Base-by-base conservation (phyloP, 2,113 vertebrate species). In the Gnathonemus longibarbis region DNA sequence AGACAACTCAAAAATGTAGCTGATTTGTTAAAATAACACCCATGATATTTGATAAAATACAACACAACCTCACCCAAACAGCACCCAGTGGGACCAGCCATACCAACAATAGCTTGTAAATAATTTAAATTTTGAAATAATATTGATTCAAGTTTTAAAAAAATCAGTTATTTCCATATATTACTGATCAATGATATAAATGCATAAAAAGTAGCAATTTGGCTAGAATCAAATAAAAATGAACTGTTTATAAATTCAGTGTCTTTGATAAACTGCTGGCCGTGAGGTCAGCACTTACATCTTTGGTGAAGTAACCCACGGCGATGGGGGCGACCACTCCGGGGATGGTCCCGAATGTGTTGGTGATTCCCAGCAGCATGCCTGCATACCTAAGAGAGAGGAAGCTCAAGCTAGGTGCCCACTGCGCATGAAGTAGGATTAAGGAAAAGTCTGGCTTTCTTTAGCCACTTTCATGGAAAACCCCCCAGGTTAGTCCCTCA, bases 341-440 rank as follows among this genome's bases (percentile, higher is more conserved):
- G 3, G 96, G 93, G 2, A 95, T 93, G 10, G 91, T 96, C 83
- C 93, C 96, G 35, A 95, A 96, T 0, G 96, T 96, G 93, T 96
- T 97, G 45, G 96, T 96, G 94, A 97, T 94, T 90, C 96, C 96
- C 88, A 95, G 91, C 70, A 97, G 94, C 80, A 97, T 90, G 35
- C 95, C 96, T 1, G 95, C 94, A 0, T 95, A 95, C 50, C 95
- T 95, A 89, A 74, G 35, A 77, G 3, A 74, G 80, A n/a, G 50
- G 21, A 31, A 31, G 8, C 21, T 53, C 52, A 42, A 35, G 52
- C n/a, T 3, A 56, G 27, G 86, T 9, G 2, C 3, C 5, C 13
- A 24, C 13, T 77, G 31, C 31, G 1, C 31, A 53, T 19, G 52
- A 53, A 53, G 52, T 17, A 53, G 17, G 52, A 53, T 53, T 53